Conservation (phyloP, 2,113 vertebrate species). For the Phalacrocorax carbo region DNA sequence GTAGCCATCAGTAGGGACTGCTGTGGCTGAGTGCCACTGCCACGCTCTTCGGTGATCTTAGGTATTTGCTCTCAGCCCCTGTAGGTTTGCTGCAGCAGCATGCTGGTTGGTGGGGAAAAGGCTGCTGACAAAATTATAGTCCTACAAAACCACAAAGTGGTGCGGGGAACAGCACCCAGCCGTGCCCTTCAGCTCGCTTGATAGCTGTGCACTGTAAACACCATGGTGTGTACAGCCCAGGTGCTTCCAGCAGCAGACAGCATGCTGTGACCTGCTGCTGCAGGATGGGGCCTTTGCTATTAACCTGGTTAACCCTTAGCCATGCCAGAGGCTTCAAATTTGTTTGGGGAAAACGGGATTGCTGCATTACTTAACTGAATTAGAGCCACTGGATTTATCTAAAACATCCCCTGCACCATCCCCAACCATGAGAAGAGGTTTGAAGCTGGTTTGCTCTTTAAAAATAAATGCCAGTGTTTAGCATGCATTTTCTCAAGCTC, state of each 20-base stretch:
- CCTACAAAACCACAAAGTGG: neutral
- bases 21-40: fast-evolving
- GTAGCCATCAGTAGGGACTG: neutral
- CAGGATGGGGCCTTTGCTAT: neutral
- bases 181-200: neutral
- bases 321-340: neutral
- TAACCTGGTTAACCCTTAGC: neutral
- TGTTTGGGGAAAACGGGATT: neutral
- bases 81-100: neutral
- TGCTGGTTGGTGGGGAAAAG: fast-evolving
- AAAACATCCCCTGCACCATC: neutral
- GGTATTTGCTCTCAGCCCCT: neutral
- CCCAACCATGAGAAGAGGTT: neutral
- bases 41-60: fast-evolving
- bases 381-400: neutral
- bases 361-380: neutral
- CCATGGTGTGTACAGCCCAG: fast-evolving
- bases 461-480: neutral
- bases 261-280: neutral
- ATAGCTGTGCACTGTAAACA: neutral
- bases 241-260: neutral
- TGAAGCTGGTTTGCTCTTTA: neutral
- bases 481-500: neutral
- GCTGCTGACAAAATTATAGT: neutral
- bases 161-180: neutral